Evolutionary conservation across 2,113 vertebrate genomes (phyloP).

Genomic region (Psilopsiagon aymara): DNA sequence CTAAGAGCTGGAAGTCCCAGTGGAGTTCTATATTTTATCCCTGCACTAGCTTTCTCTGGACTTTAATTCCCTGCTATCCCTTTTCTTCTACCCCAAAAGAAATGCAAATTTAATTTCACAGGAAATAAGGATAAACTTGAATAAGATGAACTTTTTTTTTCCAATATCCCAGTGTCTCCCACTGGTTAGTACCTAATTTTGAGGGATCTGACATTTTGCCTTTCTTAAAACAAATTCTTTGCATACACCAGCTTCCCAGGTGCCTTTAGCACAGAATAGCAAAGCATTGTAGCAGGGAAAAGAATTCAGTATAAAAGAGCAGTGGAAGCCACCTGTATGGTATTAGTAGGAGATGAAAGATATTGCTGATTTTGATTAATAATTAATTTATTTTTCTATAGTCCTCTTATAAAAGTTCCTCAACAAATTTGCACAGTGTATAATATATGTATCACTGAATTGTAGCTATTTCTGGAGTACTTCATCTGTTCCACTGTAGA

Average conservation of each 20-base stretch:
- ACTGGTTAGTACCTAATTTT: conserved; percentile 43
- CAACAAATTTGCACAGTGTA: conserved; percentile 24
- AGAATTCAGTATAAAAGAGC: conserved; percentile 7
- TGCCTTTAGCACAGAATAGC: conserved; percentile 22
- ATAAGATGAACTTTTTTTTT: background rate
- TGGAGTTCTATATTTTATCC: conserved; percentile 56
- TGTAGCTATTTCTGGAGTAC: conserved; percentile 39
- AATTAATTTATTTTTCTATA: conserved; percentile 59
- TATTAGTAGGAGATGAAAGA: background rate
- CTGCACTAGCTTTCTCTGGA: conserved; percentile 37
- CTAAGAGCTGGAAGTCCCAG: conserved; percentile 61
- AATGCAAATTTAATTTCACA: conserved; percentile 63
- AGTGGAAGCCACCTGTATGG: background rate
- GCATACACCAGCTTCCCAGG: conserved; percentile 45
- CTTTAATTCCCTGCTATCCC: conserved; percentile 52
- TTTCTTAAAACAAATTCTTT: conserved; percentile 67
- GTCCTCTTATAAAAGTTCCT: conserved; percentile 21
- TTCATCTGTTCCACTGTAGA: conserved; percentile 12
- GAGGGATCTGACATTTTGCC: conserved; percentile 48
- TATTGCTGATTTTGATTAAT: conserved; percentile 49
- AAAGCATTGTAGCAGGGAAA: conserved; percentile 27
- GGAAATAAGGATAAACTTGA: conserved; percentile 55
- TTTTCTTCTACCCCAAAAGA: conserved; percentile 42
- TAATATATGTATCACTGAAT: conserved; percentile 13
- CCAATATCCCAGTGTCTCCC: conserved; percentile 6